Base-by-base conservation (phyloP, 2,797 vertebrate species). In the Hydrophis major region DNA sequence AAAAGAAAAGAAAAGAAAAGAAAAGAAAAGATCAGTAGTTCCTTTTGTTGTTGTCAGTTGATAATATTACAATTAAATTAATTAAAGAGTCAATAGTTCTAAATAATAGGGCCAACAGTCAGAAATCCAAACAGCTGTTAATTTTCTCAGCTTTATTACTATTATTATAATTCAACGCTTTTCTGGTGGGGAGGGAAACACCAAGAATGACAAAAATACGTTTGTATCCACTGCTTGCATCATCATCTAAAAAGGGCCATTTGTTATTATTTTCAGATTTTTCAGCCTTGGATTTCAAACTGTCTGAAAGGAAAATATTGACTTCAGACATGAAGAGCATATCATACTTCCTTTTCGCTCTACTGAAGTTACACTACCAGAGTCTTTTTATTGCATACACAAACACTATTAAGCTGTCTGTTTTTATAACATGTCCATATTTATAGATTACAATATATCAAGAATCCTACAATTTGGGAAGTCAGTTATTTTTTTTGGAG, bases 381-480 rank as follows among this genome's bases (percentile, higher is more conserved):
- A 27, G 0, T 55, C 61, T 93, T 8, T 53, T 42, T 4, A 53
- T 0, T 4, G 0, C 4, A 4, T 1, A 1, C 0, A 2, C 4
- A 88, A 88, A 8, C 16, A 18, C 6, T 87, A 88, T 42, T 59
- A 83, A 69, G 2, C 63, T 89, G 12, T 18, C 27, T 55, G 53
- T 60, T 20, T 18, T 53, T 90, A 91, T 13, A 69, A 50, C 66
- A 91, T 11, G 10, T 10, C 60, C 20, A 69, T 0, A 1, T 86
- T 6, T 59, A 47, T 83, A 90, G 32, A 0, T 27, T 57, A 2
- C 27, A 93, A 47, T 55, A 56, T 22, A 28, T 47, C 60, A 56
- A 47, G 74, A 83, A 25, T 83, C 74, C 37, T 83, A 83, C 74
- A 83, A 83, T 83, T 47, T 83, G 74, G 74, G 20, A 25, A 20